Percentiles rank a stretch among this genome's conserved stretches.
Conservation (phyloP, 2,888 invertebrate species). For the Athalia cordata region DNA sequence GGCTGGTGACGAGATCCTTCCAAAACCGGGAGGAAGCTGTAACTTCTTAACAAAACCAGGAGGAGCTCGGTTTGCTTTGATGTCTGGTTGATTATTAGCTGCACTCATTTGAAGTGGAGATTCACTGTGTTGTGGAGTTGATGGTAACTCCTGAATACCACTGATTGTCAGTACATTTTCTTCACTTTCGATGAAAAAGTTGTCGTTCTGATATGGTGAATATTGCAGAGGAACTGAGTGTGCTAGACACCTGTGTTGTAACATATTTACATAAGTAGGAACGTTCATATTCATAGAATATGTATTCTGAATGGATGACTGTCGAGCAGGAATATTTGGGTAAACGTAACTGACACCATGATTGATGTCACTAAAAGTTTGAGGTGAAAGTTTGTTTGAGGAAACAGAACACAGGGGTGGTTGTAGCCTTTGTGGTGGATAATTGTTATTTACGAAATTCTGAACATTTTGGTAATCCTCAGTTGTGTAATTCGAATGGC, state of each 20-base stretch:
- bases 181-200: not conserved
- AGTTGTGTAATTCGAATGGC: not conserved
- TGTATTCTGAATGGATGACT: not conserved
- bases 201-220: not conserved
- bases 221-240: not conserved
- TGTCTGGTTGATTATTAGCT: not conserved
- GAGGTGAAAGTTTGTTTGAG: too few relatives aligned
- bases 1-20: not conserved
- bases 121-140: not conserved
- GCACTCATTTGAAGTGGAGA: too few relatives aligned
- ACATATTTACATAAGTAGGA: not conserved
- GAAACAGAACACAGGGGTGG: too few relatives aligned
- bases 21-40: conserved; percentile 20
- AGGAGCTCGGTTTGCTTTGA: too few relatives aligned
- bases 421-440: too few relatives aligned
- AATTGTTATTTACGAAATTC: not conserved
- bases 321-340: not conserved
- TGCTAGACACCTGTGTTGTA: not conserved
- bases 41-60: not conserved
- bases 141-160: not conserved
- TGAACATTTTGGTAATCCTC: not conserved
- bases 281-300: not conserved
- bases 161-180: not conserved
- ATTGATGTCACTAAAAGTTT: too few relatives aligned
- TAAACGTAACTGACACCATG: not conserved